Evolutionary conservation across 2,888 invertebrate genomes (phyloP).

Genomic region (Ethmia dodecea): DNA sequence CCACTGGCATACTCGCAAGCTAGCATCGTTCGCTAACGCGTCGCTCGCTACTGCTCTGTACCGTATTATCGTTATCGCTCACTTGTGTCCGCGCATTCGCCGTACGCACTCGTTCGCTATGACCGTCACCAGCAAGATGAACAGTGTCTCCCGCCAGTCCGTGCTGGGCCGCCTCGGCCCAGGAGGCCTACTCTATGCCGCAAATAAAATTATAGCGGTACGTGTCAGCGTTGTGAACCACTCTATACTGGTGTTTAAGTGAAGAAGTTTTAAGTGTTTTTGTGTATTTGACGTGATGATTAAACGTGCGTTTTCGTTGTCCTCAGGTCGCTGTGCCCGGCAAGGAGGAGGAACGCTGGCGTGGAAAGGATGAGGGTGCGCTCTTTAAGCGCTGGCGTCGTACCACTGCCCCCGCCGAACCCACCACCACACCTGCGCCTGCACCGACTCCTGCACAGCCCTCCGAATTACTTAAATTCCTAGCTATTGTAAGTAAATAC

Average conservation of each 20-base stretch:
- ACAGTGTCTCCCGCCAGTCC: conserved; percentile 72
- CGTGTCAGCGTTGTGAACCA: conserved; percentile 46
- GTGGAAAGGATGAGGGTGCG: conserved; percentile 62
- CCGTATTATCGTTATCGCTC: conserved; percentile 34
- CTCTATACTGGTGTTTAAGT: conserved; percentile 21
- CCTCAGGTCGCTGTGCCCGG: conserved; percentile 70
- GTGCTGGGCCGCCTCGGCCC: conserved; percentile 68
- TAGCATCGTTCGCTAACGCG: conserved; percentile 48
- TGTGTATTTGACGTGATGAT: conserved; percentile 43
- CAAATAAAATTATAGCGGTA: conserved; percentile 74
- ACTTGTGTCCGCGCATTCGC: conserved; percentile 46
- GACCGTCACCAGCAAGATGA: conserved; percentile 75
- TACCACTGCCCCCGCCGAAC: conserved; percentile 41
- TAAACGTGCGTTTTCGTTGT: conserved; percentile 61
- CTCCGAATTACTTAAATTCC: conserved; percentile 81
- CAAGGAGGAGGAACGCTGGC: conserved; percentile 71
- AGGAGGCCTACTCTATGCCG: conserved; percentile 68
- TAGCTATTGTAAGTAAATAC: conserved; percentile 89
- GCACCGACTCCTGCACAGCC: conserved; percentile 49
- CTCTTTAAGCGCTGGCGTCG: conserved; percentile 70
- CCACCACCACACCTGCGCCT: conserved; percentile 34
- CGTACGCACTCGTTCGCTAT: conserved; percentile 52
- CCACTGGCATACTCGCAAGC: conserved; percentile 61
- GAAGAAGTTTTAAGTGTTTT: conserved; percentile 24
- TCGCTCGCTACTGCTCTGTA: conserved; percentile 45